Evolutionary conservation across 2,113 vertebrate species (phyloP), one percentile per base, ranked within the genome.

Genomic region (Austrofundulus limnaeus): DNA sequence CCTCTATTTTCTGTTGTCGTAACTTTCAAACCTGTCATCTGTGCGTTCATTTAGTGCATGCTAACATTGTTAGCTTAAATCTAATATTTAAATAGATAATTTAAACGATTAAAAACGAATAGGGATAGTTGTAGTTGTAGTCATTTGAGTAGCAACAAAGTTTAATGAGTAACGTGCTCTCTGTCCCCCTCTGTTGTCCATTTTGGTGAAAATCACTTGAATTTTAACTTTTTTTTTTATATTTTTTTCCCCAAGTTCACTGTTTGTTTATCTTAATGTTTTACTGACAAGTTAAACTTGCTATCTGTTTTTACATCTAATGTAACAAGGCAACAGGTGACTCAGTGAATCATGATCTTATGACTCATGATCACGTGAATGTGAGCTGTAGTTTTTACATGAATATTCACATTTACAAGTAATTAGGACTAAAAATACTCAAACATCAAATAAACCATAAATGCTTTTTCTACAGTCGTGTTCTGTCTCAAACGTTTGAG

Each of bases 131-230:
- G 15, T 28, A 28, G 25, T 1, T 0, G 11, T 11, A 45, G n/a
- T 3, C n/a, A n/a, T 8, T 16, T 1, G 11, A n/a, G 0, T 25
- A 16, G 55, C 50, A 31, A 11, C 8, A 0, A 20, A 2, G 14
- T 23, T 59, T 61, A 23, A 11, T 31, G 31, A 31, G 11, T 49
- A 3, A 0, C 20, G 2, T 43, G 0, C 28, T 68, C 19, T 63
- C 38, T 76, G 63, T 64, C 62, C 23, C 64, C 59, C 23, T 64
- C 50, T 20, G 24, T 16, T 17, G 67, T 50, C 9, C 51, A 37
- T 59, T 68, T 60, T 31, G 24, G 34, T 38, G 14, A 51, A 64
- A 37, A 25, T 0, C 28, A 50, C 28, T 8, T 55, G 12, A 17
- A 2, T 10, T 13, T 14, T n/a, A 38, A 55, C 5, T 2, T 12